These are phyloP conservation scores for Phenganax subtilis DNA, from an alignment of 92 coral and sea anemone species.

Conservation along the genomic window DNA sequence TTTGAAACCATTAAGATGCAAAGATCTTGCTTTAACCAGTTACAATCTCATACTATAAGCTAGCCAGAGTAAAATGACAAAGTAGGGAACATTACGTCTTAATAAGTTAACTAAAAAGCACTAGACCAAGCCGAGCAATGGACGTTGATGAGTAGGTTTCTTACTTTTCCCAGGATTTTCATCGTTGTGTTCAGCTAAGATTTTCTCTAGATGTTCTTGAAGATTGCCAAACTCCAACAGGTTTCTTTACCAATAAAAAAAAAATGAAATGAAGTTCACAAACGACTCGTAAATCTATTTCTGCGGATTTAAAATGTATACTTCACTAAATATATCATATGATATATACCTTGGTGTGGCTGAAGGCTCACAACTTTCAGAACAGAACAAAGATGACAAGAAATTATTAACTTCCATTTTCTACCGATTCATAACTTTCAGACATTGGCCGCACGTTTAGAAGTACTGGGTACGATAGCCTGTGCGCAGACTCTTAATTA, in stretches of 20 bases:
- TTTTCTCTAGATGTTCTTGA: constrained; percentile 83
- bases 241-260: constrained; percentile 45
- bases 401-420: constrained; percentile 79
- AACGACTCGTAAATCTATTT: too few relatives aligned
- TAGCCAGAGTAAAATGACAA: too few relatives aligned
- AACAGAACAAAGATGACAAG: constrained; percentile 73
- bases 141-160: background rate
- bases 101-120: too few relatives aligned
- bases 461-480: too few relatives aligned
- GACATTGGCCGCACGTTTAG: background rate
- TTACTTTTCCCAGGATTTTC: constrained; percentile 46
- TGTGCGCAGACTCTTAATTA: too few relatives aligned
- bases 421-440: background rate
- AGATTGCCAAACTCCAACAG: constrained; percentile 80
- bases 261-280: too few relatives aligned
- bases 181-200: constrained; percentile 60
- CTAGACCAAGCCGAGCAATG: too few relatives aligned
- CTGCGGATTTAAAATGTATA: background rate
- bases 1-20: too few relatives aligned
- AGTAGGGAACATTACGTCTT: too few relatives aligned
- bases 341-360: constrained; percentile 74
- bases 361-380: constrained; percentile 62
- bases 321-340: background rate
- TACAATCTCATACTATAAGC: too few relatives aligned
- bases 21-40: too few relatives aligned